phyloP scores from a whole-genome alignment of 1,140 invertebrate genomes.

The Pogonomyrmex barbatus region DNA sequence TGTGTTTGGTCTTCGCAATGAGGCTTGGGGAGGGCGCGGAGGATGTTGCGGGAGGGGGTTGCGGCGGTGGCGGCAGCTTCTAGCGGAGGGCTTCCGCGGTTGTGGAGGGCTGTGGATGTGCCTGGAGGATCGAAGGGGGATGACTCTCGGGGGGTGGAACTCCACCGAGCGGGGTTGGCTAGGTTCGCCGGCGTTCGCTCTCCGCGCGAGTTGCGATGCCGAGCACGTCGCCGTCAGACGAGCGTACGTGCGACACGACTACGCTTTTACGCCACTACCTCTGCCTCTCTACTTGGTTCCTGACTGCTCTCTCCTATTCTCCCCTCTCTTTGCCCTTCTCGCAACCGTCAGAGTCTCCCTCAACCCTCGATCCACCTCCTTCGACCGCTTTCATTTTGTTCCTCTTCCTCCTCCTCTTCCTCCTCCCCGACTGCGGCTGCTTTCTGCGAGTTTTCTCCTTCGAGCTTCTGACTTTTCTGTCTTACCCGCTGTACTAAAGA shows the following conservation, averaged over 20 bases:
- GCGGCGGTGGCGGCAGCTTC: conserved; percentile 57
- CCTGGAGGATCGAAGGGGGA: conserved; percentile 67
- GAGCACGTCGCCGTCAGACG: conserved; percentile 85
- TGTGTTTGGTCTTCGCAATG: conserved; percentile 85
- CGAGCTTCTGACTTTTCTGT: conserved; percentile 58
- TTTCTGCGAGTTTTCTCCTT: conserved; percentile 37
- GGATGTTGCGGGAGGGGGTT: conserved; percentile 67
- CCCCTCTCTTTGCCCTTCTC: conserved; percentile 35
- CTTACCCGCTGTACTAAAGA: conserved; percentile 45
- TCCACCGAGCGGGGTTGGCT: conserved; percentile 70
- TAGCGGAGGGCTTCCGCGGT: conserved; percentile 65
- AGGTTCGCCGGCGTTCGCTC: conserved; percentile 75
- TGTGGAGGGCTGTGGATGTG: conserved; percentile 56
- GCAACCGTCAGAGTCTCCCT: conserved; percentile 51
- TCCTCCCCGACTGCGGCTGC: not conserved
- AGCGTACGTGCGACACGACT: conserved; percentile 86
- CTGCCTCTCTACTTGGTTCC: conserved; percentile 75
- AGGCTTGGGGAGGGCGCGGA: conserved; percentile 76
- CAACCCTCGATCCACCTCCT: conserved; percentile 49
- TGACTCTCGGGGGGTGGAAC: conserved; percentile 78
- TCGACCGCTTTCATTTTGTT: conserved; percentile 70
- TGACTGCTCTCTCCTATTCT: conserved; percentile 67
- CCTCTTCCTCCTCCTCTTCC: not conserved
- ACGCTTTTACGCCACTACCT: conserved; percentile 85
- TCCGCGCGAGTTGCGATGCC: conserved; percentile 78